phyloP scores from a whole-genome alignment of 2,888 invertebrate genomes.

The Sabatieria punctata region DNA sequence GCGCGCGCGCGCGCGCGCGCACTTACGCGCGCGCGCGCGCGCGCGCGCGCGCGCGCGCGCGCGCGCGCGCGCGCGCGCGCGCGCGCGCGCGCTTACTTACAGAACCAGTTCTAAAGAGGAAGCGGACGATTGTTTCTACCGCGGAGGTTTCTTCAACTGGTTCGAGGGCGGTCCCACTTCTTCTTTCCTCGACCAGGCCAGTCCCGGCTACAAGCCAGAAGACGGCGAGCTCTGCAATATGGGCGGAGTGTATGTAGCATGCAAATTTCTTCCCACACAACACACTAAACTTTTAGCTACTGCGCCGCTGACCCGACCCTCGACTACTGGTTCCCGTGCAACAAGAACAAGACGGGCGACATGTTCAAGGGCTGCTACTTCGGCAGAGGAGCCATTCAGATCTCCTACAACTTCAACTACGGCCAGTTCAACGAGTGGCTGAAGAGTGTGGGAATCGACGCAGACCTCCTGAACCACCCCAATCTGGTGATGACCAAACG shows the following conservation, averaged over 20 bases:
- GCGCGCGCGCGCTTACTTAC: too few relatives aligned
- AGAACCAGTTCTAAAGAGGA: too few relatives aligned
- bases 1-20: too few relatives aligned
- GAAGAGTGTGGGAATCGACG: conserved; percentile 13
- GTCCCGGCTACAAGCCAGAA: conserved; percentile 16
- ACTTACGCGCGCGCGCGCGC: too few relatives aligned
- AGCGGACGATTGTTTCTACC: conserved; percentile 26
- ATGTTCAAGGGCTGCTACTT: conserved; percentile 21
- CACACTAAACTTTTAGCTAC: too few relatives aligned
- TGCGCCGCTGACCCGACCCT: conserved; percentile 13
- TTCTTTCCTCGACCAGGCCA: conserved; percentile 16
- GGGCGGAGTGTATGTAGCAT: conserved; percentile 15
- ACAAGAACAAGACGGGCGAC: conserved; percentile 10
- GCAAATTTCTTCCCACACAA: too few relatives aligned
- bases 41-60: too few relatives aligned
- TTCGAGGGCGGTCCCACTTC: conserved; percentile 23
- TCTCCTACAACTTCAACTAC: conserved; percentile 29
- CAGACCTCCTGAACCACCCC: conserved; percentile 21
- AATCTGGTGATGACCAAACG: conserved; percentile 22
- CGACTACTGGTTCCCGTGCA: conserved; percentile 25
- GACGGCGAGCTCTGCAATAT: conserved; percentile 17
- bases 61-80: too few relatives aligned
- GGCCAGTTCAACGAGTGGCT: conserved; percentile 25
- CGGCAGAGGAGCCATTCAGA: too few relatives aligned
- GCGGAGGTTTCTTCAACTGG: conserved; percentile 29